Evolutionary conservation across 2,113 vertebrate species (phyloP).

Genomic region (Aix galericulata): DNA sequence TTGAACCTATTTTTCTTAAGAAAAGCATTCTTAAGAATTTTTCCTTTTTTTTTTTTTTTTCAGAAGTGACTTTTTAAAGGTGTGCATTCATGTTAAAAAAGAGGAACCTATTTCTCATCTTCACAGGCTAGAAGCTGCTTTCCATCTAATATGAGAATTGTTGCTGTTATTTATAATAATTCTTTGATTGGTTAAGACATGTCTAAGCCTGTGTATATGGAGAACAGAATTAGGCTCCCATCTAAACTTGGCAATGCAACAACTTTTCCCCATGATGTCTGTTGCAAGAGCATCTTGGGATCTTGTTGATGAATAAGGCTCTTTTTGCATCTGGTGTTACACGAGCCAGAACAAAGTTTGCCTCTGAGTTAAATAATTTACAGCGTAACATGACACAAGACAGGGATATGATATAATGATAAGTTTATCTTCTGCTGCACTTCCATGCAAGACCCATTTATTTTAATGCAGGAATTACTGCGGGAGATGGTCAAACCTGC

Average conservation of each 20-base stretch:
- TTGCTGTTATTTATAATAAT: not conserved
- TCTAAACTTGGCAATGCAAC: not conserved
- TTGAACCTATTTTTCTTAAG: not conserved
- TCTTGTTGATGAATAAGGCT: not conserved
- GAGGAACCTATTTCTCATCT: not conserved
- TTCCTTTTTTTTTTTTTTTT: not conserved
- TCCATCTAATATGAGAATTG: not conserved
- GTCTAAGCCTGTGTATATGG: not conserved
- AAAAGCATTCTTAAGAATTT: not conserved
- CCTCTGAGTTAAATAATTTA: not conserved
- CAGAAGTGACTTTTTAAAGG: not conserved
- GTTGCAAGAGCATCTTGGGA: slow-evolving; percentile 3
- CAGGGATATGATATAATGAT: not conserved
- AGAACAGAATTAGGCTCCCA: not conserved
- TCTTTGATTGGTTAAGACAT: not conserved
- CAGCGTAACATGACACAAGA: not conserved
- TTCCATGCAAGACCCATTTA: not conserved
- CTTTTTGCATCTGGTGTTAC: not conserved
- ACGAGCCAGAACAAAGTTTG: not conserved
- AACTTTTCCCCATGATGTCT: not conserved
- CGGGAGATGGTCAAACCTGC: not conserved
- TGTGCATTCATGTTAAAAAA: not conserved
- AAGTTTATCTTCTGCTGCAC: not conserved
- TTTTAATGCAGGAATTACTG: not conserved
- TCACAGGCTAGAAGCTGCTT: not conserved